These are phyloP conservation scores for Muscicapa striata DNA, from an alignment of 2,797 vertebrate genomes.

Conservation along the genomic window DNA sequence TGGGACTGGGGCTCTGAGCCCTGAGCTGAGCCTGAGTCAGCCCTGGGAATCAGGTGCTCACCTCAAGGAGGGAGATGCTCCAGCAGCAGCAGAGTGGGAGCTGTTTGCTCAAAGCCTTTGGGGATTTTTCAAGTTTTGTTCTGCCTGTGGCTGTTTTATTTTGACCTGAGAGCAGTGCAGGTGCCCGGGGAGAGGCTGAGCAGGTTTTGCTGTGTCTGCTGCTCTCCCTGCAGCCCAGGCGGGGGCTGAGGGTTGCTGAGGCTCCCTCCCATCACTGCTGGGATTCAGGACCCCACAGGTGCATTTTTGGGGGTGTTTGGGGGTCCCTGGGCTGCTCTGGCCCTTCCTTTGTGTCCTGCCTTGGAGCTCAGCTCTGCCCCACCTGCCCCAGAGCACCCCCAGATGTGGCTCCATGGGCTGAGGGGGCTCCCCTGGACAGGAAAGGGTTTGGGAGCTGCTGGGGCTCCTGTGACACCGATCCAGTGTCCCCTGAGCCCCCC, in stretches of 20 bases:
- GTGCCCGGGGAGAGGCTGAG: not conserved
- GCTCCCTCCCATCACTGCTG: fast-evolving
- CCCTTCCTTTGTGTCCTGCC: not conserved
- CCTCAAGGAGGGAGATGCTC: not conserved
- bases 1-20: not conserved
- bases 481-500: not conserved
- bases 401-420: fast-evolving
- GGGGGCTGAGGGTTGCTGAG: not conserved
- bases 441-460: not conserved
- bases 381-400: not conserved
- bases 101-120: not conserved
- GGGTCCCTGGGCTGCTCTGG: not conserved
- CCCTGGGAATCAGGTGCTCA: not conserved
- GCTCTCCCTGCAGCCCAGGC: not conserved
- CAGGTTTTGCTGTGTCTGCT: fast-evolving
- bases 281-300: not conserved
- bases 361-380: not conserved
- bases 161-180: not conserved
- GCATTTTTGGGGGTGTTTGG: fast-evolving
- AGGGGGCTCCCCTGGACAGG: not conserved
- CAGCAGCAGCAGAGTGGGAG: not conserved
- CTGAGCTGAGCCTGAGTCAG: not conserved
- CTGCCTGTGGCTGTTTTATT: not conserved
- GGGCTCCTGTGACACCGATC: not conserved
- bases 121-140: not conserved